Base-by-base conservation (phyloP, 2,797 vertebrate genomes). In the Oryzias dopingdopingensis region DNA sequence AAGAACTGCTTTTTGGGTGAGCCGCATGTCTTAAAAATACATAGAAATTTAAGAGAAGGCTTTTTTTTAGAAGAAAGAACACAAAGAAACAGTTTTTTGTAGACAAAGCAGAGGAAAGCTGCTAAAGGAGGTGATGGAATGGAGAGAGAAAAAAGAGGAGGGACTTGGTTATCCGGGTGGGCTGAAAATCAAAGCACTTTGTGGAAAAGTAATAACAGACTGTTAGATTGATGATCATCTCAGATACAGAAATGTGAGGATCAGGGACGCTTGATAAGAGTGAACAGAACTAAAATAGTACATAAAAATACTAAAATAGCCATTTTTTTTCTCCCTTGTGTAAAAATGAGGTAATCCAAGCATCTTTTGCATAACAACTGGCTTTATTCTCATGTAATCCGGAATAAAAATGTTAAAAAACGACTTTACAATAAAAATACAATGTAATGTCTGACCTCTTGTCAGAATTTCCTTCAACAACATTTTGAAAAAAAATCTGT, bases 141-240 rank as follows among this genome's bases (percentile, higher is more conserved):
- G 16, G 52, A 74, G 55, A 41, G 56, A 72, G 69, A 76, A 58
- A 48, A 59, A 49, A 70, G 70, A 37, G 32, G 32, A 12, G 32
- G 8, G 62, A 48, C 69, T 73, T 79, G 69, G 74, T 86, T 82
- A 89, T 68, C 62, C 87, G 88, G 87, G 88, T 90, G 89, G 89
- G 83, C 88, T 79, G 58, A 68, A 80, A 86, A 88, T 89, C 85
- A 90, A 90, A 89, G 83, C 85, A 86, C 82, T 85, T 78, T 82
- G 84, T 62, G 74, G 71, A 81, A 81, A 86, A 88, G 81, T 85
- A 89, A 90, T 86, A 87, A 88, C 87, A 88, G 80, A 89, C 75
- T 62, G 72, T 52, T 69, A 88, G 89, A 90, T 90, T 90, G 80
- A 90, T 90, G 89, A 83, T 85, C 81, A 76, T 79, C 71, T 81